Base-by-base conservation (phyloP, 2,797 vertebrate genomes). In the Manis crassicaudata region DNA sequence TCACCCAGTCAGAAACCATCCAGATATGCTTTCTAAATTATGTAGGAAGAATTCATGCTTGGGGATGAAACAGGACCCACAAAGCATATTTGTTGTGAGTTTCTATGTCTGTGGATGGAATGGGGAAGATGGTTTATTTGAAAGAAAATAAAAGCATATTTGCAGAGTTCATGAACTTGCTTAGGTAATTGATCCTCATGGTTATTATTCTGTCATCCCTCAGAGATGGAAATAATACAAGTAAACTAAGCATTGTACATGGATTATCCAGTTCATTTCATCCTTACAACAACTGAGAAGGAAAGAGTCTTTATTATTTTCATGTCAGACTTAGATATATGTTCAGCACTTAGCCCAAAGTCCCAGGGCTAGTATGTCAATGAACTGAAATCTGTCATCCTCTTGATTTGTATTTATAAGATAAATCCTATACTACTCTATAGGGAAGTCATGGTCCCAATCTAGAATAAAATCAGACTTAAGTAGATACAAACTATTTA, bases 321-420 rank as follows among this genome's bases (percentile, higher is more conserved):
- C 70, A 54, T 58, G 43, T 75, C n/a, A 86, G 23, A 88, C 18
- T 72, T 77, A 83, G 58, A 76, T 50, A 68, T 77, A 54, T 46
- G 46, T 68, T 94, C 65, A 90, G 43, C 73, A 84, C 92, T 62
- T 77, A 92, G n/a, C 67, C 54, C 35, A 91, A 52, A 25, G 54
- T 94, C 58, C 85, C 21, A 85, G 40, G 88, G 54, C 32, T 81
- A 72, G 13, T 58, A 85, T 72, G 23, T 76, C 54, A 37, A 2
- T 81, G 10, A 80, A 70, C 46, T 76, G 76, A 94, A 85, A 88
- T 29, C 35, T 88, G 4, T 92, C 91, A 68, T 90, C 43, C 27
- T 79, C 16, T 70, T 91, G 60, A 37, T 76, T 88, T 95, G 35
- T 84, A 50, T 67, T 93, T 95, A 70, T 68, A 72, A 85, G 88